A percentile compares a stretch with the other conserved stretches of the same genome.
These are phyloP conservation scores for Diglossa cyanea DNA, from an alignment of 2,797 vertebrate genomes.

Conservation along the genomic window DNA sequence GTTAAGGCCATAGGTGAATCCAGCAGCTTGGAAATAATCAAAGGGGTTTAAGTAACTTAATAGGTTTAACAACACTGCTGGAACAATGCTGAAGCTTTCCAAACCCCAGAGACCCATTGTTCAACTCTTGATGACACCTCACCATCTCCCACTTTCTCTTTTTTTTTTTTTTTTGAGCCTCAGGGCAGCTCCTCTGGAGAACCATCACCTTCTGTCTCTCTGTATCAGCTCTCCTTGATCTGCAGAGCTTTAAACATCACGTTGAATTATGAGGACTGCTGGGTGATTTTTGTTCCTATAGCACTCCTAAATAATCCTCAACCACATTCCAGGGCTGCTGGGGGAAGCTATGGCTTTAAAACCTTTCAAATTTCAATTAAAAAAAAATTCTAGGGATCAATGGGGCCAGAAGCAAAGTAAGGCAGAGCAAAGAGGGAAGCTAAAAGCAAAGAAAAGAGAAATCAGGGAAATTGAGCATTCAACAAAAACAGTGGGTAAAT, in stretches of 20 bases:
- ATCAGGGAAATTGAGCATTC: background rate
- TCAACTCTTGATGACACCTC: slow-evolving; percentile 17
- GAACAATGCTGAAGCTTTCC: slow-evolving; percentile 50
- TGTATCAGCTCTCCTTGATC: slow-evolving; percentile 58
- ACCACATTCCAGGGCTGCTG: background rate
- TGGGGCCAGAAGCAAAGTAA: background rate
- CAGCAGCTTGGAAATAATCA: slow-evolving; percentile 56
- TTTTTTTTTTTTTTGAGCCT: slow-evolving; percentile 22
- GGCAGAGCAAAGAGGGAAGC: background rate
- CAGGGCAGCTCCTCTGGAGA: slow-evolving; percentile 16
- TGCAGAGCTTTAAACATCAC: slow-evolving; percentile 56
- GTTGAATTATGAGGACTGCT: slow-evolving; percentile 32
- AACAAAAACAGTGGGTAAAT: background rate
- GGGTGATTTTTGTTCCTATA: slow-evolving; percentile 1
- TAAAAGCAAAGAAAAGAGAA: background rate
- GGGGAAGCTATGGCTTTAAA: slow-evolving; percentile 2
- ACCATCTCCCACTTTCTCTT: background rate
- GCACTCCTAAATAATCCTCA: slow-evolving; percentile 45
- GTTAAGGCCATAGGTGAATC: slow-evolving; percentile 42
- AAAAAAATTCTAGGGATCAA: background rate
- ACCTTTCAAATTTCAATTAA: slow-evolving; percentile 23
- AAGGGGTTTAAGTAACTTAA: slow-evolving; percentile 64
- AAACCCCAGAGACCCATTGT: slow-evolving; percentile 43
- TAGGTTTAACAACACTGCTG: slow-evolving; percentile 57
- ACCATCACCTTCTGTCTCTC: slow-evolving; percentile 10